These are phyloP conservation scores for Perognathus longimembris DNA, from an alignment of 2,113 vertebrate genomes.

Conservation along the genomic window DNA sequence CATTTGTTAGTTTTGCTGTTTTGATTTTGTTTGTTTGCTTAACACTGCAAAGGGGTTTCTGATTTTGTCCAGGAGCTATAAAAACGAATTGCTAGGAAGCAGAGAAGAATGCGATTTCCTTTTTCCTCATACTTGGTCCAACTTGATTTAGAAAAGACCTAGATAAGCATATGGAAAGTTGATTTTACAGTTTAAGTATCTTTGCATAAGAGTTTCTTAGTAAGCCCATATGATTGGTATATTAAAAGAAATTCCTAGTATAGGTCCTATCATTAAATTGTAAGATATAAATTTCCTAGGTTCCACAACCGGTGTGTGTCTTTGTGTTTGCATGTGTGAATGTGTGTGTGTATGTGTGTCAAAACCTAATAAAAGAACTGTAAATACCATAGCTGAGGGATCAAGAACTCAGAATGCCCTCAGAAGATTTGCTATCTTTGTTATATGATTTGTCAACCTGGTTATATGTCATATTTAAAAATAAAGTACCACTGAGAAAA, in stretches of 20 bases:
- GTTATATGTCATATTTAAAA: background rate
- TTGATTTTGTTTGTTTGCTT: background rate
- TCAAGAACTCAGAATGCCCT: background rate
- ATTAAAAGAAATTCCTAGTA: background rate
- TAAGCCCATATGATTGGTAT: background rate
- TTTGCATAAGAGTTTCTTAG: background rate
- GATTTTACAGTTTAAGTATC: background rate
- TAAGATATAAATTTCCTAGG: no score
- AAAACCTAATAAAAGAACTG: background rate
- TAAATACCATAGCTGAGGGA: background rate
- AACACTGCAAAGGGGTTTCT: background rate
- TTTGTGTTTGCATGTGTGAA: background rate
- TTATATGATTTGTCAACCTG: background rate
- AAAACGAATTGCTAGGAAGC: background rate
- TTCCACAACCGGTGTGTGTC: no score
- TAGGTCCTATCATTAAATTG: background rate
- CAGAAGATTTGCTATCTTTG: background rate
- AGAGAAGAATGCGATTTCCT: background rate
- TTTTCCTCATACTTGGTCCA: background rate
- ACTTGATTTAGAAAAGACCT: background rate
- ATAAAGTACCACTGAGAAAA: background rate
- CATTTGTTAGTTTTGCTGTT: background rate
- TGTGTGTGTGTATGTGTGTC: background rate
- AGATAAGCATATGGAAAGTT: background rate
- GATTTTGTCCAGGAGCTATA: background rate